Conservation (phyloP, 1,140 invertebrate genomes). For the Caerostris darwini region DNA sequence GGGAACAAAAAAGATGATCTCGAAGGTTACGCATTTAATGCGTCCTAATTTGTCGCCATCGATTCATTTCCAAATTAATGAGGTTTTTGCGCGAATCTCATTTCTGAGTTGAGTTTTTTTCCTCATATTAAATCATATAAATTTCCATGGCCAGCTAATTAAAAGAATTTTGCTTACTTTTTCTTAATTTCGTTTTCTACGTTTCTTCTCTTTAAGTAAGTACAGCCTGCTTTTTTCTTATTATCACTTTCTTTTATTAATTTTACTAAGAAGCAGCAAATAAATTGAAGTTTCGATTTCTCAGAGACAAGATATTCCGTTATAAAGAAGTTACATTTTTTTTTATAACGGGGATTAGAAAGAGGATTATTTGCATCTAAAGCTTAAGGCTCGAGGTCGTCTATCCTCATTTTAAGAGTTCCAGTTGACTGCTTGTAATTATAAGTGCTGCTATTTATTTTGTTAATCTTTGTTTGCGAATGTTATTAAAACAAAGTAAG, state of each 20-base stretch:
- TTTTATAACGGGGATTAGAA: background rate
- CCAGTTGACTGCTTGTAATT: background rate
- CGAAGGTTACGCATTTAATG: background rate
- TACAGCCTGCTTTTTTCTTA: no score
- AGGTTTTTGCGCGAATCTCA: conserved; percentile 4
- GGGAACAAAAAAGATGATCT: background rate
- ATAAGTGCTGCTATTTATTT: background rate
- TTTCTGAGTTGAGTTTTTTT: background rate
- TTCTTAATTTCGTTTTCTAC: background rate
- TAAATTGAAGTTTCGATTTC: conserved; percentile 2
- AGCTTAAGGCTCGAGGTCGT: no score
- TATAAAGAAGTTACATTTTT: background rate
- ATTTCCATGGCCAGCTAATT: background rate
- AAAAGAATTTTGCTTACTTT: background rate
- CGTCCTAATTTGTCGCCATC: background rate
- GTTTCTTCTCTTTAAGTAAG: no score
- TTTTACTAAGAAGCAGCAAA: no score
- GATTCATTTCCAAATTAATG: conserved; percentile 6
- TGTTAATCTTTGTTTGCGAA: background rate
- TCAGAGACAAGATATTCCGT: background rate
- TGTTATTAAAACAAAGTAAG: background rate
- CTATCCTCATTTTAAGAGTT: background rate
- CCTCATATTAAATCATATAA: background rate
- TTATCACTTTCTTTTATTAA: no score
- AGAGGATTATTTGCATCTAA: no score